Evolutionary conservation across 1,140 invertebrate species (phyloP).

Genomic region (Listronotus oregonensis): DNA sequence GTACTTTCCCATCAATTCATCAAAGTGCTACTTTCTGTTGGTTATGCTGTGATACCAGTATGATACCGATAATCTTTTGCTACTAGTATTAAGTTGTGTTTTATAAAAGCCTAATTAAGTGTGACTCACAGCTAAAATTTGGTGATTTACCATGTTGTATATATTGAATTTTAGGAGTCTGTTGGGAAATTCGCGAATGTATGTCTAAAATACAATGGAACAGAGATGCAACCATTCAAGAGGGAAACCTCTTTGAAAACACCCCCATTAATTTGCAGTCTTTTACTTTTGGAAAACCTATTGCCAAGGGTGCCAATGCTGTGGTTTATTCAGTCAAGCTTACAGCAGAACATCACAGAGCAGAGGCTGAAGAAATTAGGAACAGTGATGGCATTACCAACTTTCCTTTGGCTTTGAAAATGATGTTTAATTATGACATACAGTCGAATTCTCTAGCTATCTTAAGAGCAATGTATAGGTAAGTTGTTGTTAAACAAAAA

Average conservation of each 20-base stretch:
- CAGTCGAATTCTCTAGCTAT: slow-evolving; percentile 82
- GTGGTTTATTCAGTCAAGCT: slow-evolving; percentile 75
- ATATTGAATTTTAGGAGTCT: slow-evolving; percentile 56
- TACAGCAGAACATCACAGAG: not conserved
- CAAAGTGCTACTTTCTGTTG: no score
- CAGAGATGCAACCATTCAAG: slow-evolving; percentile 59
- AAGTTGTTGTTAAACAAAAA: no score
- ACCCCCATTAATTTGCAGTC: slow-evolving; percentile 61
- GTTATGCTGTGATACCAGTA: no score
- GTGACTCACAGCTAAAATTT: no score
- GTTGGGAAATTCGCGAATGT: slow-evolving; percentile 77
- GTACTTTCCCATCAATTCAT: no score
- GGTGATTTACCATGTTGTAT: no score
- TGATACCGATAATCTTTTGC: no score
- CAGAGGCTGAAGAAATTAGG: not conserved
- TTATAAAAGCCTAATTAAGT: not conserved
- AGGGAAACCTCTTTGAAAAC: slow-evolving; percentile 52
- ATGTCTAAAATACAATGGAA: slow-evolving; percentile 67
- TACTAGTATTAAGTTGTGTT: no score
- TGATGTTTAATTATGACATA: slow-evolving; percentile 91
- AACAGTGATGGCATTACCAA: slow-evolving; percentile 27
- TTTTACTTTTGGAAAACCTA: slow-evolving; percentile 70
- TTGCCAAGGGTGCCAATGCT: slow-evolving; percentile 83
- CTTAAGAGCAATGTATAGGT: slow-evolving; percentile 72
- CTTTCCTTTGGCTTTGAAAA: slow-evolving; percentile 81